phyloP scores from a whole-genome alignment of 2,888 invertebrate species.

The Rhagonycha fulva region DNA sequence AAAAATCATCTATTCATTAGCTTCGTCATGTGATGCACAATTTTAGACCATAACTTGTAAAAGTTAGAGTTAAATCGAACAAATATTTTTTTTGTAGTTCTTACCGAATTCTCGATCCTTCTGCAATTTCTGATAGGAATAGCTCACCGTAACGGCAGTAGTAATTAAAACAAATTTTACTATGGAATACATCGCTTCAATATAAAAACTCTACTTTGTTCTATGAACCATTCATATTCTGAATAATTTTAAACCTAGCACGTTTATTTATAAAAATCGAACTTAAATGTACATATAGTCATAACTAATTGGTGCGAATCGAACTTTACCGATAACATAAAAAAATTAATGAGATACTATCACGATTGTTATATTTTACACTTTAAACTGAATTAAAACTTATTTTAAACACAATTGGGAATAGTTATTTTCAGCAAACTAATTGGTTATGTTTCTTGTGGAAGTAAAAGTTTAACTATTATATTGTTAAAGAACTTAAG shows the following conservation, averaged over 20 bases:
- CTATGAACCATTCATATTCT: background rate
- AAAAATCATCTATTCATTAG: no score
- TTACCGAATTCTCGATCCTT: background rate
- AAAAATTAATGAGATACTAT: background rate
- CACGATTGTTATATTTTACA: background rate
- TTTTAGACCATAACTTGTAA: no score
- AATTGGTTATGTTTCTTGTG: background rate
- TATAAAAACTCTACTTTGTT: background rate
- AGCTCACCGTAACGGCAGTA: background rate
- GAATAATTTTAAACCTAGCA: background rate
- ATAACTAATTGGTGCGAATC: background rate
- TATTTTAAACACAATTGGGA: background rate
- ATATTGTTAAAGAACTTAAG: background rate
- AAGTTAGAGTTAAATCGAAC: no score
- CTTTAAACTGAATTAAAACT: background rate
- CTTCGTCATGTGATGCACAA: no score
- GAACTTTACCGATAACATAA: background rate
- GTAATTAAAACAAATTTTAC: background rate
- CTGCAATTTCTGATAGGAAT: background rate
- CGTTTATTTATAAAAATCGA: background rate
- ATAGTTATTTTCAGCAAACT: background rate
- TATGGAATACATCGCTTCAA: background rate
- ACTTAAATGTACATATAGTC: background rate
- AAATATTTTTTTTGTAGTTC: background rate
- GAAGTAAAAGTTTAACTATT: background rate